Evolutionary conservation across 2,797 vertebrate species (phyloP), one percentile per base, ranked within the genome.

Genomic region (Heliangelus exortis): DNA sequence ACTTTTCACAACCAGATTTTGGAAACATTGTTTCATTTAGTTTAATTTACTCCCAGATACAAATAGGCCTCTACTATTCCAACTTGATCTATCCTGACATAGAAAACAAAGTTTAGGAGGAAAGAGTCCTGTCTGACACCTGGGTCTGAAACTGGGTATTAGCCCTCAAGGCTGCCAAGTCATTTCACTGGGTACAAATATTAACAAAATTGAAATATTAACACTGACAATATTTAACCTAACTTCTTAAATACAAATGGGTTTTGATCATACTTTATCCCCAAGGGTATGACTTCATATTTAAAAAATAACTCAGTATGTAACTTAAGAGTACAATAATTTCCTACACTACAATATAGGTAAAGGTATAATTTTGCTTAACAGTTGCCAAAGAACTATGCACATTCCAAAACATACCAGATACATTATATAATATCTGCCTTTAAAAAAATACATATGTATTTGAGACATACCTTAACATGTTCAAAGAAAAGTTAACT

Each of bases 21-120:
- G 97, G 97, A 98, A 97, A 97, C 79, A 97, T 73, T 97, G 96
- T 96, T 97, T 93, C 77, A 94, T 97, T 97, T 94, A 94, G 94
- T 91, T 95, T 94, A 78, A 97, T 88, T 96, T 86, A 77, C 9
- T 8, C 41, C 91, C 95, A 97, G 93, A 94, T 96, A 96, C 93
- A 97, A 96, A 89, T 48, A 90, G 61, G 15, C 84, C 97, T 97
- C 97, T 82, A 62, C 47, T 82, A 74, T 50, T 89, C 92, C 93
- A 61, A 81, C 47, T 61, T n/a, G 89, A 95, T 97, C n/a, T 92
- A 92, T 97, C 98, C 97, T 90, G 88, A 96, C 88, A 95, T 0
- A 97, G 96, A 89, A 98, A 98, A 97, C 94, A 97, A 96, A 96
- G 95, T 95, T 97, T 6, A 97, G 93, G 95, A 97, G 65, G 41